Percentiles rank a stretch among this genome's conserved stretches.
Evolutionary conservation across 2,797 vertebrate species (phyloP).

Genomic region (Anomalospiza imberbis): DNA sequence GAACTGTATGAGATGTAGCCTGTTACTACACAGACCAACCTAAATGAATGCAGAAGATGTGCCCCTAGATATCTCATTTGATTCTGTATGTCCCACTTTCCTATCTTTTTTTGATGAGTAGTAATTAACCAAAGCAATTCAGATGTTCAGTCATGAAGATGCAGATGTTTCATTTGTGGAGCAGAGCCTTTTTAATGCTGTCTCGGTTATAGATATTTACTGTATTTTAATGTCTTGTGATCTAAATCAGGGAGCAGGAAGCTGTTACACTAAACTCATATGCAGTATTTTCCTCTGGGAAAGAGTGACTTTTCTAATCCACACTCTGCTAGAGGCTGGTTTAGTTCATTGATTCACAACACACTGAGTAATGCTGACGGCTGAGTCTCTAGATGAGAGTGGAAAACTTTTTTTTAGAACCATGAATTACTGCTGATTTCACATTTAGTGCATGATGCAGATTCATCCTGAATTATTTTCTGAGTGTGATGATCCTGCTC

Average conservation of each 20-base stretch:
- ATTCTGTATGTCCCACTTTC: constrained; percentile 33
- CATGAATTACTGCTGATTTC: constrained; percentile 67
- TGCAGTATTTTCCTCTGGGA: constrained; percentile 42
- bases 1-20: neutral
- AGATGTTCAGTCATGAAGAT: neutral
- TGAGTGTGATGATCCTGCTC: constrained; percentile 20
- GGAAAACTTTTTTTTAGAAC: constrained; percentile 52
- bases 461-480: constrained; percentile 46
- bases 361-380: constrained; percentile 50
- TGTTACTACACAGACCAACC: neutral
- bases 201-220: constrained; percentile 34
- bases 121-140: constrained; percentile 67
- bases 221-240: constrained; percentile 36
- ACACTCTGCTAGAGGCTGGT: constrained; percentile 43
- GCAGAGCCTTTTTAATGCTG: constrained; percentile 30
- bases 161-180: constrained; percentile 50
- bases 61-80: neutral
- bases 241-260: constrained; percentile 56
- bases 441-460: constrained; percentile 35
- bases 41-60: neutral
- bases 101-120: constrained; percentile 43
- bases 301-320: constrained; percentile 50
- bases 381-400: constrained; percentile 37
- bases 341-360: constrained; percentile 59
- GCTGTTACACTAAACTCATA: constrained; percentile 39